Base-by-base conservation (phyloP, 2,888 invertebrate species). In the Trachelus tabidus region DNA sequence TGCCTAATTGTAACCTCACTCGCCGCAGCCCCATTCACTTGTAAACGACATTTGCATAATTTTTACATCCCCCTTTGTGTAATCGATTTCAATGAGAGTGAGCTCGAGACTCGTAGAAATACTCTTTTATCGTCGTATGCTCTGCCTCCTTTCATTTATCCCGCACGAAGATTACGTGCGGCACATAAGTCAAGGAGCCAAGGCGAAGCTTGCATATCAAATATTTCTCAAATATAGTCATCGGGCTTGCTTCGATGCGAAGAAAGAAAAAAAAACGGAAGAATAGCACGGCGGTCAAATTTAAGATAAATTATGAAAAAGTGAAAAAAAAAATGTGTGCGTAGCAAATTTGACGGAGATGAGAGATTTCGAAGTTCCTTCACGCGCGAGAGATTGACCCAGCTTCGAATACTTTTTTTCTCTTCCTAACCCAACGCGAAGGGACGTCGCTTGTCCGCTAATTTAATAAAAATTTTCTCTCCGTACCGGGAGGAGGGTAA, bases 11-110 rank as follows among this genome's bases (percentile, higher is more conserved):
- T 91, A 91, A 89, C 90, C 88, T 89, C 86, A 85, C 88, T 86
- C 87, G 82, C 83, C 86, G 84, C 84, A 84, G 75, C 81, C 74
- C 83, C 78, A 87, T 89, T 90, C 89, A 88, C 88, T 89, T 87
- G 89, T 89, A 89, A 90, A 89, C 88, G 88, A 79, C 85, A 89
- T 91, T 90, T 90, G 87, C 91, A 91, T 90, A 91, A 91, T 91
- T 91, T 90, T 90, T 90, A 89, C 89, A 89, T 89, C 85, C 85
- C 82, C 85, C 85, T 85, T 82, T 79, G 79, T 86, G 85, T 86
- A 87, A 89, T 90, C 87, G 87, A 88, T 88, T 89, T 86, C 71
- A 71, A 33, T 33, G 71, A 71, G 69, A 33, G 31, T 12, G 12
- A 4, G 3, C 33, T 31, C 12, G 33, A 15, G 31, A 71, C 12